phyloP scores from a whole-genome alignment of 2,797 vertebrate species.

The Oophaga sylvatica region DNA sequence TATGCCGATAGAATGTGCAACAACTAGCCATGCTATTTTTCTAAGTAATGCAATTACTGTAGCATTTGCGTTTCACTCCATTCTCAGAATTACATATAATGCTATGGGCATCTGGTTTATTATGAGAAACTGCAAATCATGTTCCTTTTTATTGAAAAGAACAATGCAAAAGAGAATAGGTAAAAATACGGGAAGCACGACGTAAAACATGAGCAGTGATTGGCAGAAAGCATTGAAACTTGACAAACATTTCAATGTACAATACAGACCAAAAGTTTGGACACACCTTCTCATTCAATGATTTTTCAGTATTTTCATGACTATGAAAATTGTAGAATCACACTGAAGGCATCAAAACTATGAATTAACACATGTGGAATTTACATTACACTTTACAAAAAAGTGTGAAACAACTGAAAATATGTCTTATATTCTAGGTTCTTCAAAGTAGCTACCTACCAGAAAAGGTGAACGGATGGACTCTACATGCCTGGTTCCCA shows the following conservation, averaged over 20 bases:
- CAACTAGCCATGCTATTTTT: constrained; percentile 56
- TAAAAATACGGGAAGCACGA: constrained; percentile 19
- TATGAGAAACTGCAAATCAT: constrained; percentile 55
- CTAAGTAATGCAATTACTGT: constrained; percentile 58
- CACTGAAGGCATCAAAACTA: no score
- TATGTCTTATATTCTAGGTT: no score
- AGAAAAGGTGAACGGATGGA: no score
- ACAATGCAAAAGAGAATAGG: constrained; percentile 39
- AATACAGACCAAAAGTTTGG: no score
- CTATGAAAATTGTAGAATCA: no score
- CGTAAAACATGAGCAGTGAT: constrained; percentile 20
- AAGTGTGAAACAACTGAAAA: no score
- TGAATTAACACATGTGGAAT: no score
- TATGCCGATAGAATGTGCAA: constrained; percentile 40
- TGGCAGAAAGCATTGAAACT: constrained; percentile 28
- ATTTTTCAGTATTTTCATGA: no score
- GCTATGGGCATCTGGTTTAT: constrained; percentile 55
- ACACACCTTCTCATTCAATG: no score
- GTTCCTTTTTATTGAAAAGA: constrained; percentile 54
- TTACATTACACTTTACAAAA: no score
- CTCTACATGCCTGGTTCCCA: no score
- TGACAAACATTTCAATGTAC: neutral
- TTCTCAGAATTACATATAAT: constrained; percentile 44
- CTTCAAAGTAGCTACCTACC: no score
- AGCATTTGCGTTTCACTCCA: constrained; percentile 53